Conservation (phyloP, 2,113 vertebrate species). For the Otus sunia region DNA sequence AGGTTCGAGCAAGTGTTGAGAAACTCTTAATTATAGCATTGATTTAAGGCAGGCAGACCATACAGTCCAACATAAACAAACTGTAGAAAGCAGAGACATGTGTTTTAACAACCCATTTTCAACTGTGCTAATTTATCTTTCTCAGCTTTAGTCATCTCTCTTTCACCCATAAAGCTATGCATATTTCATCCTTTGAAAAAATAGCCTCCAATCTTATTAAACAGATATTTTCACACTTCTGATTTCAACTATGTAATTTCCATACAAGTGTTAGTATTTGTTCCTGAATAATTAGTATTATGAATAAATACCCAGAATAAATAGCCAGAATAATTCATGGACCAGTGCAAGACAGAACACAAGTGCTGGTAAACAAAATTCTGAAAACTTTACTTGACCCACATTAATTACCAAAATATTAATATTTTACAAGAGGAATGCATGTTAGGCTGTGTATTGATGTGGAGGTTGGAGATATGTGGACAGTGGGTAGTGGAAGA, state of each 20-base stretch:
- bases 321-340: background rate
- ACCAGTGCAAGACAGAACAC: background rate
- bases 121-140: background rate
- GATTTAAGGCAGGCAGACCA: background rate
- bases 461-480: background rate
- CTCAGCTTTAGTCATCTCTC: background rate
- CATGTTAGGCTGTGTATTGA: background rate
- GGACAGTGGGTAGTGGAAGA: background rate
- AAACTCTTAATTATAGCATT: slow-evolving; percentile 24
- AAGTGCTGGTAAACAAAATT: background rate
- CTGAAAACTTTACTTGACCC: background rate
- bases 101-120: background rate
- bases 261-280: background rate
- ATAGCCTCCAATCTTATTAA: background rate
- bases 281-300: background rate
- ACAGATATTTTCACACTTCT: background rate
- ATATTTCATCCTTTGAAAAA: slow-evolving; percentile 2
- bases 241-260: background rate
- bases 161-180: background rate
- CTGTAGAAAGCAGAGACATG: background rate
- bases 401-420: background rate
- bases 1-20: slow-evolving; percentile 34
- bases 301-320: background rate
- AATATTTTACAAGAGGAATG: background rate
- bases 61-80: background rate